Conservation (phyloP, 1,140 invertebrate genomes). For the Danaus melanippus region DNA sequence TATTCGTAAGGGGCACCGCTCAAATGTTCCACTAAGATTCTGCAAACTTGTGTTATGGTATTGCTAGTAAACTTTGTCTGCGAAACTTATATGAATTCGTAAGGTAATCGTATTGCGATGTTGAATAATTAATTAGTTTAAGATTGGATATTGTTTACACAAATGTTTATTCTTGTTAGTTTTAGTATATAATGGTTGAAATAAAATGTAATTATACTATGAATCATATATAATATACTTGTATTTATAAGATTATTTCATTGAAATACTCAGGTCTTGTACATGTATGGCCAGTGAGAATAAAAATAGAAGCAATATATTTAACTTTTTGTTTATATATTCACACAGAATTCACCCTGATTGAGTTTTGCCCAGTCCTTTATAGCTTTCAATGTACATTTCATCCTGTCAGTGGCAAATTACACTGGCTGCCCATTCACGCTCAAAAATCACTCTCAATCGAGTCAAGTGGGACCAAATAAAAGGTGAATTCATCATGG, state of each 20-base stretch:
- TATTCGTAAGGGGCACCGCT: constrained; percentile 54
- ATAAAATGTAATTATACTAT: too few relatives aligned
- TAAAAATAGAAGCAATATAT: too few relatives aligned
- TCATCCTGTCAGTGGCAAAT: constrained; percentile 65
- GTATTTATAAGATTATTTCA: too few relatives aligned
- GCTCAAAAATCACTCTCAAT: constrained; percentile 69
- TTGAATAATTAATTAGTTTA: too few relatives aligned
- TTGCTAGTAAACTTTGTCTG: constrained; percentile 41
- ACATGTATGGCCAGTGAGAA: too few relatives aligned
- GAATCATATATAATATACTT: too few relatives aligned
- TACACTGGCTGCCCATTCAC: constrained; percentile 64
- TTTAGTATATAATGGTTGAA: too few relatives aligned
- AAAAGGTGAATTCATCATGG: constrained; percentile 68
- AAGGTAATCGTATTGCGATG: background rate
- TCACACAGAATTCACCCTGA: constrained; percentile 40
- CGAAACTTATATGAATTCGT: constrained; percentile 45
- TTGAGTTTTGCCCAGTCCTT: constrained; percentile 57
- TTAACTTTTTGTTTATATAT: too few relatives aligned
- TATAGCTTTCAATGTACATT: constrained; percentile 65
- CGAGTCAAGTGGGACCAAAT: constrained; percentile 68
- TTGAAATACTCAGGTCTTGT: too few relatives aligned
- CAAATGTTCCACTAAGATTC: constrained; percentile 55
- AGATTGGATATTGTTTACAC: too few relatives aligned
- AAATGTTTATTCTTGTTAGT: too few relatives aligned
- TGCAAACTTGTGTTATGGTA: constrained; percentile 48